phyloP scores from a whole-genome alignment of 2,888 invertebrate species.

The Thumatha senex region DNA sequence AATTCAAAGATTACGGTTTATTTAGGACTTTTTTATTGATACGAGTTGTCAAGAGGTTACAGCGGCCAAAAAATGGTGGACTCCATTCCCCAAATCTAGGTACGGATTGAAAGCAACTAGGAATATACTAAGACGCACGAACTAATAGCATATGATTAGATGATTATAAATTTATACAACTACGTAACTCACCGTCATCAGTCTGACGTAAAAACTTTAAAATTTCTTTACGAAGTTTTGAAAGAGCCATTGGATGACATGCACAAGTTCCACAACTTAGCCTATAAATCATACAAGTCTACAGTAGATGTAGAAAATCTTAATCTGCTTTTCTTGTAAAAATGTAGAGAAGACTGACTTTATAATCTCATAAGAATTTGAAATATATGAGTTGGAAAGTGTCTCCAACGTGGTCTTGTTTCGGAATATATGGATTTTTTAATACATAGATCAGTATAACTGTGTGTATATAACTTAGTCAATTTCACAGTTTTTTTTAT shows the following conservation, averaged over 20 bases:
- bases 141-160: background rate
- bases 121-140: no score
- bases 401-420: slow-evolving; percentile 41
- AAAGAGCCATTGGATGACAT: slow-evolving; percentile 75
- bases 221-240: slow-evolving; percentile 69
- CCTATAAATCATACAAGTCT: slow-evolving; percentile 78
- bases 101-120: no score
- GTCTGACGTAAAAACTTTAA: slow-evolving; percentile 75
- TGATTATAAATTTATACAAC: slow-evolving; percentile 20
- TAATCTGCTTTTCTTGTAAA: slow-evolving; percentile 78
- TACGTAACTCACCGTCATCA: slow-evolving; percentile 51
- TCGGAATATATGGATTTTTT: slow-evolving; percentile 41
- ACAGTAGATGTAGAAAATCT: slow-evolving; percentile 71
- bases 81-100: no score
- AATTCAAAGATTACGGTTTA: no score
- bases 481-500: no score
- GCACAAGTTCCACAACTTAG: slow-evolving; percentile 73
- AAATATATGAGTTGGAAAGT: slow-evolving; percentile 56
- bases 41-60: no score
- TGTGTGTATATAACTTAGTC: slow-evolving; percentile 24
- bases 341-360: slow-evolving; percentile 62
- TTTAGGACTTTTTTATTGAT: no score
- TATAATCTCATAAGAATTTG: slow-evolving; percentile 67
- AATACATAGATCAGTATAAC: slow-evolving; percentile 24
- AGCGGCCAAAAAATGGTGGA: no score